Evolutionary conservation across 2,888 invertebrate genomes (phyloP), one percentile per base, ranked within the genome.

Genomic region (Cheilosia grossa): DNA sequence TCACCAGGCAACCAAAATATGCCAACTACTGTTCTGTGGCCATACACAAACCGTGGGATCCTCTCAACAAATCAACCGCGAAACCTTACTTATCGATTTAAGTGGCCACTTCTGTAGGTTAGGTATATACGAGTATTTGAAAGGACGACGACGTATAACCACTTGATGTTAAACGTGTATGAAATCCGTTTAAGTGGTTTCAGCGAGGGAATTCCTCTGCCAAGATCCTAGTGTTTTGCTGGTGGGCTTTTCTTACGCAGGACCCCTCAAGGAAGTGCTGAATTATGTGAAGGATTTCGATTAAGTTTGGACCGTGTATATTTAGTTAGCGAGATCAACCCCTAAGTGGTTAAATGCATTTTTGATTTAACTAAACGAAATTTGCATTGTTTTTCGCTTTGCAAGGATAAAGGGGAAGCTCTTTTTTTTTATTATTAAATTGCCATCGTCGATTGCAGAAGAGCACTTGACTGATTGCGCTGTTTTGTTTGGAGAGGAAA

Each of bases 31-130:
- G 85, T 81, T 81, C 70, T 85, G 85, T 85, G 85, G 81, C 75
- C 81, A 85, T 81, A 85, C 85, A 85, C 81, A 85, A 85, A 81
- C 85, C 85, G 85, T 85, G 85, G 85, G 85, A 85, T 85, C 81
- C 85, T 85, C 85, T 85, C 54, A 59, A 72, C 72, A 56, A 77
- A 85, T 77, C 75, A 81, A 85, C 81, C 81, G 75, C 81, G 75
- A 72, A 85, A 74, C 85, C 72, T 67, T 51, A 78, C 82, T 82
- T 73, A 73, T 79, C 54, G 73, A 82, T 79, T 75, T 85, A 77
- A 85, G 85, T 85, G 85, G 85, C 75, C 81, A 85, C 85, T 85
- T 77, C 75, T 81, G 15, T 24, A 10, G 30, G 42, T 30, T 30
- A 67, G 58, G 27, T 13, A 15, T 13, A 37, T 37, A 10, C 4